These are phyloP conservation scores for Synergus gifuensis DNA, from an alignment of 2,888 invertebrate genomes.

Conservation along the genomic window DNA sequence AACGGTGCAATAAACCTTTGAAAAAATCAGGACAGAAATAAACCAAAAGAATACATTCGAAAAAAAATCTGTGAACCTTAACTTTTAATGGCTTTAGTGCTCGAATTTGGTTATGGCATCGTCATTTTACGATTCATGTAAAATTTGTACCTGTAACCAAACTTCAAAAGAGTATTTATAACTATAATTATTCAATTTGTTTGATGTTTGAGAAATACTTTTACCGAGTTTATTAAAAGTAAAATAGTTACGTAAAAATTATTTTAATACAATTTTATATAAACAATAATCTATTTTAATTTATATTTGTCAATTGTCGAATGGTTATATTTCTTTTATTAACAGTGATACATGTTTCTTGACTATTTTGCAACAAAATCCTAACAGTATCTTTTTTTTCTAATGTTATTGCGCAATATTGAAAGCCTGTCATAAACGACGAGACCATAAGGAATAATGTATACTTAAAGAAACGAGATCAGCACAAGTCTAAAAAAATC, in stretches of 20 bases:
- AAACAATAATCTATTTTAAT: neutral
- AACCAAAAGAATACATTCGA: neutral
- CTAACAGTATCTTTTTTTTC: constrained; percentile 11
- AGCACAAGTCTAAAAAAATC: neutral
- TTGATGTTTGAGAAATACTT: neutral
- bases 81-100: neutral
- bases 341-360: neutral
- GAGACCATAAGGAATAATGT: neutral
- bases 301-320: neutral
- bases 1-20: neutral
- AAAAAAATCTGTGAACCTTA: neutral
- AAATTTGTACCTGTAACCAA: neutral
- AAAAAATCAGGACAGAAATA: neutral
- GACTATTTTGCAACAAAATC: constrained; percentile 33
- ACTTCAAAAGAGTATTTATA: neutral
- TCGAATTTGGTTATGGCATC: neutral
- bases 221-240: neutral
- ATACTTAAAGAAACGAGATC: constrained; percentile 19
- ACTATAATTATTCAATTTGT: neutral
- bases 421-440: constrained; percentile 30
- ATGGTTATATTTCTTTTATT: neutral
- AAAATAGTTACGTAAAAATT: neutral
- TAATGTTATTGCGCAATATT: constrained; percentile 14
- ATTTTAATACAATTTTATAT: neutral
- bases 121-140: neutral